These are phyloP conservation scores for Dasysyrphus tricinctus DNA, from an alignment of 2,888 invertebrate genomes.

Conservation along the genomic window DNA sequence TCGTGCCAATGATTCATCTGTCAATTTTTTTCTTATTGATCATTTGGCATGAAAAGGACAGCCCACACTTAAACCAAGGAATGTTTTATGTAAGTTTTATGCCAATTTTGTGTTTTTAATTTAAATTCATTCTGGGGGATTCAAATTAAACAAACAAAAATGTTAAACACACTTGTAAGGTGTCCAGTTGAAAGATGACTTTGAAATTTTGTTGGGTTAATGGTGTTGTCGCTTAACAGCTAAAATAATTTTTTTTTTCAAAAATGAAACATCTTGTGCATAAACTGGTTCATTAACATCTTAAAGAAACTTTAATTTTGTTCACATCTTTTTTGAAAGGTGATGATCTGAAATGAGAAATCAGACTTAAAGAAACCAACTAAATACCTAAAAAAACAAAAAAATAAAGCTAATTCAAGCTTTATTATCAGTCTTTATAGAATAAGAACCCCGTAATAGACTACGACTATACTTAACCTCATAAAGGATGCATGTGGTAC, in stretches of 20 bases:
- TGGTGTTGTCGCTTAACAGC: conserved; percentile 13
- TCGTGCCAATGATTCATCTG: conserved; percentile 66
- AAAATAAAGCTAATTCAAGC: too few species aligned
- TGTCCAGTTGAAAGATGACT: conserved; percentile 60
- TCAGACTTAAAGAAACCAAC: too few species aligned
- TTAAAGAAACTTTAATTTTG: not conserved
- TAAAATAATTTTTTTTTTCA: not conserved
- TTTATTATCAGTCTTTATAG: too few species aligned
- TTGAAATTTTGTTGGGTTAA: conserved; percentile 21
- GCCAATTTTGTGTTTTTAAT: conserved; percentile 46
- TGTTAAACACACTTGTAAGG: conserved; percentile 39
- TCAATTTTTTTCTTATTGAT: conserved; percentile 55
- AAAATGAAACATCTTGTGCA: not conserved
- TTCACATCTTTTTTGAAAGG: too few species aligned
- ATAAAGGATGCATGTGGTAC: too few species aligned
- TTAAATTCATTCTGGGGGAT: conserved; percentile 49
- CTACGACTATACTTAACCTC: too few species aligned
- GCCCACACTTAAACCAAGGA: conserved; percentile 33
- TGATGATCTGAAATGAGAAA: too few species aligned
- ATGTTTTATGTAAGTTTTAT: conserved; percentile 39
- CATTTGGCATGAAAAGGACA: conserved; percentile 19
- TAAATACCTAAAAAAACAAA: too few species aligned
- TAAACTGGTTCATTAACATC: not conserved
- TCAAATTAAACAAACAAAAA: not conserved
- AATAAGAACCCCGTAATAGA: too few species aligned